Evolutionary conservation across 2,797 vertebrate genomes (phyloP).

Genomic region (Semaprochilodus insignis): DNA sequence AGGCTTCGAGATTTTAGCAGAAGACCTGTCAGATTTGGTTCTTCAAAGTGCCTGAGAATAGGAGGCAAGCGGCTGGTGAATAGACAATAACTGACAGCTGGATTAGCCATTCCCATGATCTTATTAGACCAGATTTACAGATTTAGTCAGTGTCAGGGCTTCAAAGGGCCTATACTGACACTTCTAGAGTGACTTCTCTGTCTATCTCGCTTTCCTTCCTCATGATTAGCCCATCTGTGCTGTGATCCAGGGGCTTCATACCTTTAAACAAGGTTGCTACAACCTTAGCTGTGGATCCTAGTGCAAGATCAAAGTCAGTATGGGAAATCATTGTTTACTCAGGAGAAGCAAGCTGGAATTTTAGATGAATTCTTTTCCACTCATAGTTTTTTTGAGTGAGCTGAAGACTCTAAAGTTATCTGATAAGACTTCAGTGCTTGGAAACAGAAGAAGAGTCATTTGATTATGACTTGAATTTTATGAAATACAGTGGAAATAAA

Average conservation of each 20-base stretch:
- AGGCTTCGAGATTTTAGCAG: slow-evolving; percentile 10
- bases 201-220: not conserved
- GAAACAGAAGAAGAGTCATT: no score
- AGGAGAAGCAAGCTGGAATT: no score
- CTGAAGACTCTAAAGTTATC: no score
- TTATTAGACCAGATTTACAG: slow-evolving; percentile 39
- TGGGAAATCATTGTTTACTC: not conserved
- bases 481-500: no score
- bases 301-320: not conserved
- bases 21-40: slow-evolving; percentile 24
- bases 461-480: not conserved
- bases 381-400: no score
- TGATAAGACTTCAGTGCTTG: not conserved
- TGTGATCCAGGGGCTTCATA: not conserved
- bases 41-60: slow-evolving; percentile 10
- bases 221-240: not conserved
- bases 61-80: slow-evolving; percentile 9
- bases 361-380: not conserved
- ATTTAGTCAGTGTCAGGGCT: slow-evolving; percentile 12
- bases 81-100: slow-evolving; percentile 22
- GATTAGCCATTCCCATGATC: slow-evolving; percentile 43
- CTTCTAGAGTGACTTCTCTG: not conserved
- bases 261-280: not conserved
- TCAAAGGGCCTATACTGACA: slow-evolving; percentile 36
- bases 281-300: not conserved